Conservation (phyloP, 2,113 vertebrate species). For the Penelope pileata region DNA sequence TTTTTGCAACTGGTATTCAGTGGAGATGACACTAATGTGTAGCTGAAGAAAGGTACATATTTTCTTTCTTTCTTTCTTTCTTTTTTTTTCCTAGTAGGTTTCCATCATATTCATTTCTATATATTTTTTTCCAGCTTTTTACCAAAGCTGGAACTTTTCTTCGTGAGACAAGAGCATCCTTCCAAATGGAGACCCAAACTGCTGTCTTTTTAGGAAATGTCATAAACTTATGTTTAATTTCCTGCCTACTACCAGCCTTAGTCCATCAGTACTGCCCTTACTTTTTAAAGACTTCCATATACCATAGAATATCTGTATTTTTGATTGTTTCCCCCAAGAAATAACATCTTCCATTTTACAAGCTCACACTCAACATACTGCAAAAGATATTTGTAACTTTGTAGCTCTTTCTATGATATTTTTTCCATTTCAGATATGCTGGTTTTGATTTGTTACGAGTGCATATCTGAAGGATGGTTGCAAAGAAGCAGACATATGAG, state of each 20-base stretch:
- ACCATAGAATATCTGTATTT: background rate
- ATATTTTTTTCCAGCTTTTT: background rate
- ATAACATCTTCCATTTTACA: background rate
- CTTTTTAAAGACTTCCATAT: background rate
- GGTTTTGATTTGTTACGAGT: background rate
- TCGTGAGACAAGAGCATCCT: background rate
- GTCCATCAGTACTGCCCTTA: background rate
- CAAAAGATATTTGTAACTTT: background rate
- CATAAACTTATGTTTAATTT: slow-evolving; percentile 59
- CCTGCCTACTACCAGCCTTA: slow-evolving; percentile 35
- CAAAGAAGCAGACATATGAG: background rate
- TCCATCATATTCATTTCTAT: background rate
- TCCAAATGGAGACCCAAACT: background rate
- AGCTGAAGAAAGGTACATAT: background rate
- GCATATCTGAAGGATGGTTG: background rate
- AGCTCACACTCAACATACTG: background rate
- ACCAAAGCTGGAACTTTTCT: background rate
- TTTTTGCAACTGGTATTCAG: background rate
- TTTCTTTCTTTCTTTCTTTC: background rate
- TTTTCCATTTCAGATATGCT: background rate
- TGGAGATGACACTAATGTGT: background rate
- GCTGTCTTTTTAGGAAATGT: slow-evolving; percentile 11
- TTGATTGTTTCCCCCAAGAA: background rate
- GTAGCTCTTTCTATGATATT: background rate
- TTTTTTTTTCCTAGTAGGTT: background rate